Conservation (phyloP, 2,888 invertebrate genomes). For the Luperina nickerlii region DNA sequence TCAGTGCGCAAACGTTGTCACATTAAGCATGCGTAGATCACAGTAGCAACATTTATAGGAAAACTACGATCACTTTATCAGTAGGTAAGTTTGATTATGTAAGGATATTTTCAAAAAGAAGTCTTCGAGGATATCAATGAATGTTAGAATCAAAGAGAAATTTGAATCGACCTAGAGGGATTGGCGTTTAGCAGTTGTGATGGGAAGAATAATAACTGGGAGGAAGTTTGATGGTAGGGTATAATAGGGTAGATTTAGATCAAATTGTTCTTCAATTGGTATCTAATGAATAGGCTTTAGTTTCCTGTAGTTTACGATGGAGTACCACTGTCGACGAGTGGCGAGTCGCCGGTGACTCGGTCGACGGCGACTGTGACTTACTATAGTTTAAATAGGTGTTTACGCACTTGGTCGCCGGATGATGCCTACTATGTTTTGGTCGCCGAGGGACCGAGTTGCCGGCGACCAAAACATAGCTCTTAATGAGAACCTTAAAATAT, state of each 20-base stretch:
- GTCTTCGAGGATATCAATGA: slow-evolving; percentile 29
- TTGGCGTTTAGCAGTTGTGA: background rate
- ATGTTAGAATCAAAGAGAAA: slow-evolving; percentile 9
- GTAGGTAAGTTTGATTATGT: slow-evolving; percentile 28
- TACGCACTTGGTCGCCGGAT: no score
- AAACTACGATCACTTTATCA: background rate
- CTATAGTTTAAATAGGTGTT: no score
- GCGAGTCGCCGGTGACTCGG: no score
- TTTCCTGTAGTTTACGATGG: background rate
- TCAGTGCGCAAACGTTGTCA: slow-evolving; percentile 56
- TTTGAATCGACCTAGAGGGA: background rate
- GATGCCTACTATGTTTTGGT: no score
- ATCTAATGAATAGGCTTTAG: background rate
- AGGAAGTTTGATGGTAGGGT: background rate
- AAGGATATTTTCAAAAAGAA: slow-evolving; percentile 2
- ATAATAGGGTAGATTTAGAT: background rate
- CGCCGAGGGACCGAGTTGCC: no score
- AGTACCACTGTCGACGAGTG: background rate
- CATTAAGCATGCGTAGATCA: slow-evolving; percentile 58
- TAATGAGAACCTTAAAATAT: background rate
- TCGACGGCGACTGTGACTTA: no score
- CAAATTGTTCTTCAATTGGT: background rate
- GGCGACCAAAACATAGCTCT: no score
- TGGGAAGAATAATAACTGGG: background rate
- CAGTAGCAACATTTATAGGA: slow-evolving; percentile 4